These are phyloP conservation scores for Leucoptera coffeella DNA, from an alignment of 2,888 invertebrate genomes.

Conservation along the genomic window DNA sequence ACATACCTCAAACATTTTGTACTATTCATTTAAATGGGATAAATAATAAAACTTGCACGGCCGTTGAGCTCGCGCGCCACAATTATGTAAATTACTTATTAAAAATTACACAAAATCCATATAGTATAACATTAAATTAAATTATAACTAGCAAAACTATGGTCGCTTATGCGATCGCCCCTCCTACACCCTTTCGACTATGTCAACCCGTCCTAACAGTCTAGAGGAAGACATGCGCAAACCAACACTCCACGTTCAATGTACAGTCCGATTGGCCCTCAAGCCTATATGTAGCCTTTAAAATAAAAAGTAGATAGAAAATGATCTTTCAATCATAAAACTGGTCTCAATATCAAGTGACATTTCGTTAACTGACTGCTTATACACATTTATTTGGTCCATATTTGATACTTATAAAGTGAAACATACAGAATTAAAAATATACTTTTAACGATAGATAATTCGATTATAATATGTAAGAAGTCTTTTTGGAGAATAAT, in stretches of 20 bases:
- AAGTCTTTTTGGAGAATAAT: no score
- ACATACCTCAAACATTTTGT: conserved; percentile 52
- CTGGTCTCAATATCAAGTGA: no score
- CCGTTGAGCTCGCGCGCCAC: conserved; percentile 33
- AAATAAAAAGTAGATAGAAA: no score
- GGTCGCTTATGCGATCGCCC: background rate
- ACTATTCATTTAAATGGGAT: conserved; percentile 47
- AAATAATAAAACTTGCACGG: conserved; percentile 47
- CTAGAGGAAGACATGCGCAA: conserved; percentile 3
- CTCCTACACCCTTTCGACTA: background rate
- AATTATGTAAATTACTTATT: conserved; percentile 47
- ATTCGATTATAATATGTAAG: no score
- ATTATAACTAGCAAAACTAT: conserved; percentile 20
- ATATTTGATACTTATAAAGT: no score
- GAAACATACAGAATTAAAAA: no score
- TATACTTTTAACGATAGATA: no score
- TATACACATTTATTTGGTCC: no score
- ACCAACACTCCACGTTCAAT: conserved; percentile 1
- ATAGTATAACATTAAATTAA: conserved; percentile 28
- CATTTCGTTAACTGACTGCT: no score
- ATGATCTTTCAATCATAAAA: no score
- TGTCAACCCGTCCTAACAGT: no score
- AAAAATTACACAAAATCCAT: conserved; percentile 49
- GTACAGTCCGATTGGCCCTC: background rate
- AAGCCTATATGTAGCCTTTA: no score